A percentile compares a stretch with the other conserved stretches of the same genome.
phyloP scores from a whole-genome alignment of 2,113 vertebrate genomes.

The Heteronetta atricapilla region DNA sequence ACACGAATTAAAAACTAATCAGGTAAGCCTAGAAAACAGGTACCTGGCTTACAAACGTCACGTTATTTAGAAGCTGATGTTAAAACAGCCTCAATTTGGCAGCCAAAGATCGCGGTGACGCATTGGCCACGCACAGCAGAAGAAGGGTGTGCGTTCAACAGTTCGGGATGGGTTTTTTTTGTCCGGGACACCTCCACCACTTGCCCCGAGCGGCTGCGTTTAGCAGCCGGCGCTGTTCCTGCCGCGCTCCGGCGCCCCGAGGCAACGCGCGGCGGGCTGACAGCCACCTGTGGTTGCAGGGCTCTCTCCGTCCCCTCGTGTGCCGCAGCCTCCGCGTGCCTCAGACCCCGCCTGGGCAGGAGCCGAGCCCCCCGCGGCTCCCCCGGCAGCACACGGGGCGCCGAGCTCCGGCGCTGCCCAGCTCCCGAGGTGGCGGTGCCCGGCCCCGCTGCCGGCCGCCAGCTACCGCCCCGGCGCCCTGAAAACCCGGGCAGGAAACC shows the following conservation, averaged over 20 bases:
- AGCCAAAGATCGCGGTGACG: not conserved
- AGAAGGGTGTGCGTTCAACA: not conserved
- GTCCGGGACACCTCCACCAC: not conserved
- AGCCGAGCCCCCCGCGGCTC: too few relatives aligned
- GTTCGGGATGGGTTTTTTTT: not conserved
- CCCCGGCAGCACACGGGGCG: too few relatives aligned
- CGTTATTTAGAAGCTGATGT: not conserved
- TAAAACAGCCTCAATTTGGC: not conserved
- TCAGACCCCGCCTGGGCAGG: too few relatives aligned
- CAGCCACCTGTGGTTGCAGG: too few relatives aligned
- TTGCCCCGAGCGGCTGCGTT: not conserved
- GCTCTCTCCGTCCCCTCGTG: not conserved
- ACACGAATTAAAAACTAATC: not conserved
- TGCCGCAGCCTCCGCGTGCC: too few relatives aligned
- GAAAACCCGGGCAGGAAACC: too few relatives aligned
- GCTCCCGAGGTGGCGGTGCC: not conserved
- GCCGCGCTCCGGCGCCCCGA: not conserved
- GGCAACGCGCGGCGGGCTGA: accelerated
- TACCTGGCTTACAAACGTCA: not conserved
- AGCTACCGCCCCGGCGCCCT: too few relatives aligned
- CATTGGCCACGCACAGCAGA: not conserved
- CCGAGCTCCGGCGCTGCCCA: too few relatives aligned
- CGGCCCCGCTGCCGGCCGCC: too few relatives aligned
- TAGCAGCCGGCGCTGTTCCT: not conserved
- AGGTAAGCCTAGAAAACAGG: not conserved